Evolutionary conservation across 2,888 invertebrate genomes (phyloP), one percentile per base, ranked within the genome.

Genomic region (Sipha maydis): DNA sequence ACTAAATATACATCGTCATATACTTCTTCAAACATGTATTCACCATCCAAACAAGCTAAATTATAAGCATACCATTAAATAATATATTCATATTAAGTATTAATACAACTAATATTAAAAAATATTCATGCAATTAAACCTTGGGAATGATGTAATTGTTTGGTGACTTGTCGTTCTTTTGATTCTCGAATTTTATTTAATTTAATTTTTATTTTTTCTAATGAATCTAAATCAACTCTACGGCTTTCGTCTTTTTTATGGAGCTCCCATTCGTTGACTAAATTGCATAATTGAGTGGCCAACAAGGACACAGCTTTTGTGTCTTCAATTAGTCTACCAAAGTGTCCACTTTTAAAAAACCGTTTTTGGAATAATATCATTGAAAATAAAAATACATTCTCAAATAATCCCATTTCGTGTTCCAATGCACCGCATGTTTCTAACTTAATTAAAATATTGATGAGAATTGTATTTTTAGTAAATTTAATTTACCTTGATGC

Each of bases 141-240:
- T 38, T 19, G 8, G 25, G 14, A n/a, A 75, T 83, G 83, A 1
- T n/a, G 19, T 9, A 25, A 2, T n/a, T 83, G 71, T 38, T 19
- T 75, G 56, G 56, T 31, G 69, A 17, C 14, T 48, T 38, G 9
- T 34, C 25, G 73, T 1, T 85, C 34, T 79, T 73, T 77, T 5
- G 38, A 21, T 0, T 96, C 96, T 91, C 98, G 97, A 90, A 99
- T 98, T 90, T 96, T 94, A 91, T 98, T 98, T 97, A 99, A 99
- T 92, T 99, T 98, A 89, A 95, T 94, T 92, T 97, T 97, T 89
- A 99, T 97, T 92, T 98, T 98, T 91, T 96, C 95, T 90, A 99
- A 93, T 89, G 98, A 96, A 90, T 95, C 95, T 54, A 94, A 94
- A 91, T 99, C 99, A 88, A 95, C 96, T 95, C 90, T 97, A 96